Conservation (phyloP, 2,888 invertebrate genomes). For the Mythimna albipuncta region DNA sequence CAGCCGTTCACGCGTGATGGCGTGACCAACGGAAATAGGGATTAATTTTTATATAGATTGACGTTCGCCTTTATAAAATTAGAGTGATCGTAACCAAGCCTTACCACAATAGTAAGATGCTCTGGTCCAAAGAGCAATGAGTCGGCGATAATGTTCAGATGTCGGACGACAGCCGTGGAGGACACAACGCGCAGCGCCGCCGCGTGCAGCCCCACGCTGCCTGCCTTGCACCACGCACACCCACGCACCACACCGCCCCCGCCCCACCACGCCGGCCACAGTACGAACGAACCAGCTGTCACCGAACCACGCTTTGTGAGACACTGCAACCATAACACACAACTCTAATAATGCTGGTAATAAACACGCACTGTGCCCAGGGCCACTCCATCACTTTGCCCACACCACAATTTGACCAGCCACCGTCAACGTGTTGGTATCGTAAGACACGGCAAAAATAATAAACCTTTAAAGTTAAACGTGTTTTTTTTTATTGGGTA, state of each 20-base stretch:
- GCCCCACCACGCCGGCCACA: slow-evolving; percentile 76
- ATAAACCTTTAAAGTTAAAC: too few relatives aligned
- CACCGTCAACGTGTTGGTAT: too few relatives aligned
- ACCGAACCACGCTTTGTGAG: slow-evolving; percentile 63
- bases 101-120: slow-evolving; percentile 76
- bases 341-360: background rate
- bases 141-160: slow-evolving; percentile 79
- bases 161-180: slow-evolving; percentile 74
- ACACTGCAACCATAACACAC: slow-evolving; percentile 48
- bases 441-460: too few relatives aligned
- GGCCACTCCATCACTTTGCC: too few relatives aligned
- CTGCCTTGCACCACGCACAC: slow-evolving; percentile 71
- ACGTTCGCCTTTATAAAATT: too few relatives aligned
- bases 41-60: too few relatives aligned
- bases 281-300: slow-evolving; percentile 69
- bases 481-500: too few relatives aligned
- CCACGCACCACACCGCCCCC: slow-evolving; percentile 73
- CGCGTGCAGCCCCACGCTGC: slow-evolving; percentile 69
- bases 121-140: slow-evolving; percentile 71
- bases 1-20: too few relatives aligned
- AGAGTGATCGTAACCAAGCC: background rate
- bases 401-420: too few relatives aligned
- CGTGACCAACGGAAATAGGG: too few relatives aligned
- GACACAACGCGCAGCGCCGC: slow-evolving; percentile 71
- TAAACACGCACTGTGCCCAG: too few relatives aligned